These are phyloP conservation scores for Cnemophilus loriae DNA, from an alignment of 2,113 vertebrate genomes.

Conservation along the genomic window DNA sequence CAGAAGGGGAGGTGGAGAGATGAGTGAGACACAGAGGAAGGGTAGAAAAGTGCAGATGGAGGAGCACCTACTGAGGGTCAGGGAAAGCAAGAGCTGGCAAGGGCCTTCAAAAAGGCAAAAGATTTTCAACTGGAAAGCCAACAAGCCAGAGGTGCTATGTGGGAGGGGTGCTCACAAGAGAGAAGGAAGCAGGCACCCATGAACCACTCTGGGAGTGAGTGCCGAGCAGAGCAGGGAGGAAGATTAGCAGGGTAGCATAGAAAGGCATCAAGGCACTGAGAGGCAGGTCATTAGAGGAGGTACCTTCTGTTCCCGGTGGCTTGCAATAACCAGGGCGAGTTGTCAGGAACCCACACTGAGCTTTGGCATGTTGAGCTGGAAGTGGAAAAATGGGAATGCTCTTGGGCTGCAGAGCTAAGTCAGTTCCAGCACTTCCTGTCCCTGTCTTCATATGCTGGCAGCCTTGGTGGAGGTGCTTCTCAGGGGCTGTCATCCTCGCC, in stretches of 20 bases:
- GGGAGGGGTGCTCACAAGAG: background rate
- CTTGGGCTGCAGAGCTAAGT: background rate
- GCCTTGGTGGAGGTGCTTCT: background rate
- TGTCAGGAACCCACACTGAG: background rate
- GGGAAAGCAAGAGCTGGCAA: background rate
- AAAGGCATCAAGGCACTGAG: background rate
- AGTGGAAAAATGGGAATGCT: background rate
- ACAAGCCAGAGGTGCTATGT: background rate
- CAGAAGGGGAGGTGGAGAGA: background rate
- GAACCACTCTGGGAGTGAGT: background rate
- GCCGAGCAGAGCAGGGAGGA: background rate
- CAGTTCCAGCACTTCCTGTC: background rate
- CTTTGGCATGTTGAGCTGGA: background rate
- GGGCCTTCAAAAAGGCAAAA: background rate
- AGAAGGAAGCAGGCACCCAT: background rate
- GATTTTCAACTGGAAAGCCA: background rate
- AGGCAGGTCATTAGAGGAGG: background rate
- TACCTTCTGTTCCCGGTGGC: background rate
- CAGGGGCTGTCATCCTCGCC: fast-evolving
- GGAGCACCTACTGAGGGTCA: background rate
- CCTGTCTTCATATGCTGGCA: fast-evolving
- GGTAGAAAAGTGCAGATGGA: background rate
- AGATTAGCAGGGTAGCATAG: background rate
- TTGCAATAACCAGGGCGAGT: background rate
- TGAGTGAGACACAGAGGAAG: background rate